Evolutionary conservation across 1,140 invertebrate species (phyloP).

Genomic region (Planococcus citri): DNA sequence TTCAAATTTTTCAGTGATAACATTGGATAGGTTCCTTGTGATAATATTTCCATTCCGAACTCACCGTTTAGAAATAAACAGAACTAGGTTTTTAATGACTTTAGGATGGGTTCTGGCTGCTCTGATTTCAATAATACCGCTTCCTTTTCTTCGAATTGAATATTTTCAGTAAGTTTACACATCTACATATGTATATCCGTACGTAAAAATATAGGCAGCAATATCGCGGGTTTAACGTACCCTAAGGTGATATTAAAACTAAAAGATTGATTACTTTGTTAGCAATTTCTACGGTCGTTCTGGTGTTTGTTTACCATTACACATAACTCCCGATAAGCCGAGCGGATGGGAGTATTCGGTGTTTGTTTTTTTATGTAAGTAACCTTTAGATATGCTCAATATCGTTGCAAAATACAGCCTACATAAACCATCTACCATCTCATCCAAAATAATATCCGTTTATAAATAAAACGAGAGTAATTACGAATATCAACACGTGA

Average conservation of each 20-base stretch:
- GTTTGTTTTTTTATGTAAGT: conserved; percentile 40
- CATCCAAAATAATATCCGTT: no score
- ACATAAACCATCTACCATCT: neutral
- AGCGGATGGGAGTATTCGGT: conserved; percentile 49
- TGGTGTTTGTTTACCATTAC: conserved; percentile 45
- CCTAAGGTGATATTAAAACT: neutral
- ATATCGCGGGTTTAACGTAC: no score
- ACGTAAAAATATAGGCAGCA: no score
- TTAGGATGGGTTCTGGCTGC: conserved; percentile 38
- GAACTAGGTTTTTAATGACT: conserved; percentile 37
- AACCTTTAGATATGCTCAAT: neutral
- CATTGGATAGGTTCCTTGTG: conserved; percentile 42
- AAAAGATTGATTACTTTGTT: conserved; percentile 22
- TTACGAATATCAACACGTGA: no score
- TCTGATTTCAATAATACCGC: conserved; percentile 37
- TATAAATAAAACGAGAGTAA: no score
- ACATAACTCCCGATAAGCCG: conserved; percentile 41
- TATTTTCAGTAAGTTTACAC: neutral
- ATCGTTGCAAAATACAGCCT: neutral
- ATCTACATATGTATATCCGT: no score
- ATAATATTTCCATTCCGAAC: conserved; percentile 43
- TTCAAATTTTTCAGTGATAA: conserved; percentile 39
- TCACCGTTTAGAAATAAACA: conserved; percentile 35
- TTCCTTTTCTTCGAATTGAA: conserved; percentile 25
- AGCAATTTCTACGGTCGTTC: conserved; percentile 45